Evolutionary conservation across 2,888 invertebrate genomes (phyloP).

Genomic region (Ichneumoninae sp.): DNA sequence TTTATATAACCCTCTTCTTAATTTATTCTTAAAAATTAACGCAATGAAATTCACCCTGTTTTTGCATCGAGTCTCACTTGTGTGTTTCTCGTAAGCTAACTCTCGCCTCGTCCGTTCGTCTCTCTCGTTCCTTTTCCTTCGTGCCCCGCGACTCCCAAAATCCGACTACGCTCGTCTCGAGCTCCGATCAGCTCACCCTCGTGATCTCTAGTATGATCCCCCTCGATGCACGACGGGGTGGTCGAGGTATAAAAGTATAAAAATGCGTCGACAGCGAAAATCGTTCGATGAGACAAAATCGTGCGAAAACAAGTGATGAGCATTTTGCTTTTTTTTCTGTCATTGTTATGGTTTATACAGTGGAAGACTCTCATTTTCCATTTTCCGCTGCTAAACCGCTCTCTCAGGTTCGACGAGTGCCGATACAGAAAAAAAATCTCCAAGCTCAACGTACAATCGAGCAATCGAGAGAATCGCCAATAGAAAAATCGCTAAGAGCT

Average conservation of each 20-base stretch:
- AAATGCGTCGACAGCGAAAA: slow-evolving; percentile 78
- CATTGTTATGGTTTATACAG: slow-evolving; percentile 37
- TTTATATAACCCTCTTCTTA: slow-evolving; percentile 37
- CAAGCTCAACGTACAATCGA: slow-evolving; percentile 6
- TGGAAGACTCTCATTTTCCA: slow-evolving; percentile 59
- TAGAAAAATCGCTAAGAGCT: background rate
- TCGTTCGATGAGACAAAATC: slow-evolving; percentile 76
- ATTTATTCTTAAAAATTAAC: slow-evolving; percentile 60
- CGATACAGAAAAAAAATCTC: background rate
- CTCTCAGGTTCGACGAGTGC: background rate
- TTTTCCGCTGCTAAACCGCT: slow-evolving; percentile 5
- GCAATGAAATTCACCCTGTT: slow-evolving; percentile 72
- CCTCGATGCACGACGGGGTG: slow-evolving; percentile 74
- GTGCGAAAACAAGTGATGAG: slow-evolving; percentile 68
- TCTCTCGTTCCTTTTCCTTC: slow-evolving; percentile 23
- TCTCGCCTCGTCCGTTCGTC: slow-evolving; percentile 47
- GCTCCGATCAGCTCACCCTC: slow-evolving; percentile 24
- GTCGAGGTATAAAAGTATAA: slow-evolving; percentile 75
- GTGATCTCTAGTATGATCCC: slow-evolving; percentile 43
- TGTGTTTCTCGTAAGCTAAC: background rate
- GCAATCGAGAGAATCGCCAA: background rate
- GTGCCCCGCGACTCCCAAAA: slow-evolving; percentile 22
- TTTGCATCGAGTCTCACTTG: slow-evolving; percentile 68
- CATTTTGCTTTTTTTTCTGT: slow-evolving; percentile 46
- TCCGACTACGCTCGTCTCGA: slow-evolving; percentile 51